Conservation (phyloP, 2,888 invertebrate genomes). For the Apotomis turbidana region DNA sequence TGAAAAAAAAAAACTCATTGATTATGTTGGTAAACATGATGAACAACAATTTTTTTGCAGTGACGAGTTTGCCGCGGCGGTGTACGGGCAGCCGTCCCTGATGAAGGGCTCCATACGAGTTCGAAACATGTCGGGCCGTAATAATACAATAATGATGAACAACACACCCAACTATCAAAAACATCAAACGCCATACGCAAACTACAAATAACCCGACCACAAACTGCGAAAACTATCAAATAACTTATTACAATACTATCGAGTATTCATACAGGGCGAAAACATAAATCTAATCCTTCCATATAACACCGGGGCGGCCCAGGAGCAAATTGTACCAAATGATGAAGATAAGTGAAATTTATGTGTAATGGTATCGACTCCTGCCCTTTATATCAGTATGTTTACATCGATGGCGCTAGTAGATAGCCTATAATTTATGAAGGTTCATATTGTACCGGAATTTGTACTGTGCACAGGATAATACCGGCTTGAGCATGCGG, state of each 20-base stretch:
- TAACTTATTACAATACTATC: slow-evolving; percentile 33
- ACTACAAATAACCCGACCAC: neutral
- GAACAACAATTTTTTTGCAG: too few relatives aligned
- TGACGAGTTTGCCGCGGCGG: too few relatives aligned
- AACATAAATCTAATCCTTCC: slow-evolving; percentile 38
- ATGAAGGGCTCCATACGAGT: too few relatives aligned
- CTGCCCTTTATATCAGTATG: slow-evolving; percentile 71
- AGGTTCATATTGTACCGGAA: slow-evolving; percentile 55
- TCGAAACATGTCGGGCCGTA: too few relatives aligned
- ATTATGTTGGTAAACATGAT: too few relatives aligned
- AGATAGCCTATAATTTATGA: slow-evolving; percentile 67
- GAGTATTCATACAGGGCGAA: slow-evolving; percentile 30
- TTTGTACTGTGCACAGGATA: slow-evolving; percentile 64
- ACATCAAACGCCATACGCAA: neutral
- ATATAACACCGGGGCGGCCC: slow-evolving; percentile 44
- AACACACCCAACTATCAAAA: neutral
- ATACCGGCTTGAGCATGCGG: slow-evolving; percentile 34
- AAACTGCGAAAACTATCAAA: slow-evolving; percentile 26
- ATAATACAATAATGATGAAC: too few relatives aligned
- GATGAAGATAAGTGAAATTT: slow-evolving; percentile 76
- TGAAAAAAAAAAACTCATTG: too few relatives aligned
- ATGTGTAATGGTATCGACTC: slow-evolving; percentile 77
- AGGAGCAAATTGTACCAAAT: slow-evolving; percentile 71
- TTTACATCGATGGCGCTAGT: slow-evolving; percentile 68
- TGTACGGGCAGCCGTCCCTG: too few relatives aligned